Conservation (phyloP, 2,113 vertebrate species). For the Rhegmatorhina hoffmannsi region DNA sequence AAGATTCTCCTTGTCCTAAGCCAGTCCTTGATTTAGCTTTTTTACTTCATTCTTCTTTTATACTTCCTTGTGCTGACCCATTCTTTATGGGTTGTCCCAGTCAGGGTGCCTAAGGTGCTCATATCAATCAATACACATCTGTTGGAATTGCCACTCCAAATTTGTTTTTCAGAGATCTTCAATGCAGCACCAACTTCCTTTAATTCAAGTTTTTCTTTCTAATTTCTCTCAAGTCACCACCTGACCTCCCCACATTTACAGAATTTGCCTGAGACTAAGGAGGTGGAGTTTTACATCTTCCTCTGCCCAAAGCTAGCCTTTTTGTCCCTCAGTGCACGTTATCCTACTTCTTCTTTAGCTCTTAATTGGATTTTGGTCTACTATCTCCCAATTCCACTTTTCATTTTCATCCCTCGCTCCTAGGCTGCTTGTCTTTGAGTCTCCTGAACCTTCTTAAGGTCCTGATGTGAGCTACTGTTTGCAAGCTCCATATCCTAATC, state of each 20-base stretch:
- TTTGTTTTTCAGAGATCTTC: background rate
- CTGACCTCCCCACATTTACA: background rate
- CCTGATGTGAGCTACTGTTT: background rate
- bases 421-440: background rate
- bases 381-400: background rate
- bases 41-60: background rate
- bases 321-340: accelerated
- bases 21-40: background rate
- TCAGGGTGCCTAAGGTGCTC: background rate
- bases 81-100: background rate
- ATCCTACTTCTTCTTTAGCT: background rate
- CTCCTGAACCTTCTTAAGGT: background rate
- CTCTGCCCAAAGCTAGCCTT: background rate
- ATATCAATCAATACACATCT: background rate
- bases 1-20: background rate
- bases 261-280: background rate
- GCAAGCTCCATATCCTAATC: background rate
- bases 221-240: background rate
- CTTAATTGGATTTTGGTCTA: background rate
- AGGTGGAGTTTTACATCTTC: background rate
- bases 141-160: background rate
- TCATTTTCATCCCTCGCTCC: background rate
- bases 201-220: background rate
- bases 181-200: background rate
- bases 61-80: background rate